Base-by-base conservation (phyloP, 1,140 invertebrate genomes). In the Oedothorax gibbosus region DNA sequence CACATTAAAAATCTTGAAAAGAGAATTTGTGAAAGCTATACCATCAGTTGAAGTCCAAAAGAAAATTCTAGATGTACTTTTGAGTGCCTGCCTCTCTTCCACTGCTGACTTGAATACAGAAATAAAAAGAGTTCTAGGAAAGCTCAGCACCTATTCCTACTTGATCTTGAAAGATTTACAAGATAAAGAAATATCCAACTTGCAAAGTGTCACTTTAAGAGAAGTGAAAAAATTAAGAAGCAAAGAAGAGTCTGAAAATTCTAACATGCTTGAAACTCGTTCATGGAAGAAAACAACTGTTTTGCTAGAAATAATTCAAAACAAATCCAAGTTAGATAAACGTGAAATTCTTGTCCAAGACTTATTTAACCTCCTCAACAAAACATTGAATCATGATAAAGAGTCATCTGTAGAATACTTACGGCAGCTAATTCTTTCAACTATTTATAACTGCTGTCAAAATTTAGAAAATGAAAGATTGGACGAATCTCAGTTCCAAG, bases 341-440 rank as follows among this genome's bases (percentile, higher is more conserved):
- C 91, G 93, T 50, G 90, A 93, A 21, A 78, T 92, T 0, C 91
- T 98, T 6, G 90, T 97, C 9, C 92, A 93, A 0, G 87, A 93
- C n/a, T 89, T 97, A 7, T 97, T 98, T 87, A 93, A 94, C 76
- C 88, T 98, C n/a, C 89, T 98, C 9, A 93, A 94, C 86, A 86
- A 91, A 91, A 94, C 88, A 91, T 96, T 81, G 57, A 92, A 93
- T 80, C 93, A 96, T 84, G 95, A 97, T 87, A 94, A 96, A 87
- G 95, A 97, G 87, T 93, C 93, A 21, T 92, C 93, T n/a, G 92
- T 95, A 0, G 96, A 98, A 89, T 98, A 98, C 88, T 93, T 94
- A 0, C 97, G 97, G 90, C 97, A 98, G 88, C 89, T 98, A 12
- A 91, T 97, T 21, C 89, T 98, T 0, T 94, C 95, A 0, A 93